Evolutionary conservation across 2,113 vertebrate genomes (phyloP).

Genomic region (Coturnix japonica): DNA sequence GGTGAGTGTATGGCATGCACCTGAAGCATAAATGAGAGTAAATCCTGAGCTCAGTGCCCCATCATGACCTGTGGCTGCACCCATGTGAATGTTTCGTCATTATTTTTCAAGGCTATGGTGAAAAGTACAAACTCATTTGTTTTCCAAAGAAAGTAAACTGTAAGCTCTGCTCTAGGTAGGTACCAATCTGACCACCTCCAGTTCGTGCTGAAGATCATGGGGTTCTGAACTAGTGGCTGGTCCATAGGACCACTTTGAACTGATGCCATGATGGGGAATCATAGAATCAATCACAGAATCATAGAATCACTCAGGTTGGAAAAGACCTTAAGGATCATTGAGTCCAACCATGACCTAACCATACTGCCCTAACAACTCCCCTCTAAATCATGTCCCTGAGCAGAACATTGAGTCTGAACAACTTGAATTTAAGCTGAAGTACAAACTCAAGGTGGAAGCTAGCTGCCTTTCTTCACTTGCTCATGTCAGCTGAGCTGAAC

Average conservation of each 20-base stretch:
- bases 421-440: not conserved
- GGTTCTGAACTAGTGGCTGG: not conserved
- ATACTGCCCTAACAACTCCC: no score
- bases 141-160: not conserved
- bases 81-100: not conserved
- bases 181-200: not conserved
- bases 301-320: no score
- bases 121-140: not conserved
- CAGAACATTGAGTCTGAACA: not conserved
- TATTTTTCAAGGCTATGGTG: not conserved
- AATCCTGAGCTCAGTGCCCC: not conserved
- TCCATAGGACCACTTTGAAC: not conserved
- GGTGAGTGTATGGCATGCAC: not conserved
- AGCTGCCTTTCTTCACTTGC: not conserved
- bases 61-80: not conserved
- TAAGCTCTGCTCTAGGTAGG: not conserved
- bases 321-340: no score
- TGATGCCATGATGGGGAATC: accelerated
- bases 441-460: not conserved
- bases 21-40: not conserved
- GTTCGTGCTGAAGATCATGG: not conserved
- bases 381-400: no score
- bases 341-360: no score
- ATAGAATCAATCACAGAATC: no score
- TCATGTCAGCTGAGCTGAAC: not conserved